Conservation (phyloP, 2,797 vertebrate species). For the Rachycentron canadum region DNA sequence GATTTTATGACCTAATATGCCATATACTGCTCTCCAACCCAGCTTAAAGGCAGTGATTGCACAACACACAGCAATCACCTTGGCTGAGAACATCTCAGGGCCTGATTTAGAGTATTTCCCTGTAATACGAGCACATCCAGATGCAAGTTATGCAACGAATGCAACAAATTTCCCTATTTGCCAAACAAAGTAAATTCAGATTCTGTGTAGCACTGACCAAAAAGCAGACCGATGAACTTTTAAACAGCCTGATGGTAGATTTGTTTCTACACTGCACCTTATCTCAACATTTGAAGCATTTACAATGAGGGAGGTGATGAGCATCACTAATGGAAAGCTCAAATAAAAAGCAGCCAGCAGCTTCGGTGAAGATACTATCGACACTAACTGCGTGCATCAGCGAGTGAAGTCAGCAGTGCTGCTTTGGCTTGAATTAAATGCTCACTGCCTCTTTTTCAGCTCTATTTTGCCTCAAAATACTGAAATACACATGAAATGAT, state of each 20-base stretch:
- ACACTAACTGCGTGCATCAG: neutral
- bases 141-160: neutral
- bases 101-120: neutral
- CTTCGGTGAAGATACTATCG: slow-evolving; percentile 18
- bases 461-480: neutral
- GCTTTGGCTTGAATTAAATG: slow-evolving; percentile 11
- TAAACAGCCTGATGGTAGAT: neutral
- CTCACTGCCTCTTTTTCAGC: slow-evolving; percentile 2
- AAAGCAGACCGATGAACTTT: neutral
- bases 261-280: neutral
- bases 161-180: neutral
- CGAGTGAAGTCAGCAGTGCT: slow-evolving; percentile 12
- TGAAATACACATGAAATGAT: neutral
- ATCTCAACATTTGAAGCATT: neutral
- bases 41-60: neutral
- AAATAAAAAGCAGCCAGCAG: slow-evolving; percentile 22
- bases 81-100: neutral
- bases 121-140: neutral
- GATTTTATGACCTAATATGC: neutral
- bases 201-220: neutral
- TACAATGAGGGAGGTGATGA: neutral
- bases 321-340: slow-evolving; percentile 16
- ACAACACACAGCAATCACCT: neutral
- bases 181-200: neutral
- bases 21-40: neutral